phyloP scores from a whole-genome alignment of 2,797 vertebrate genomes.

The Echeneis naucrates region DNA sequence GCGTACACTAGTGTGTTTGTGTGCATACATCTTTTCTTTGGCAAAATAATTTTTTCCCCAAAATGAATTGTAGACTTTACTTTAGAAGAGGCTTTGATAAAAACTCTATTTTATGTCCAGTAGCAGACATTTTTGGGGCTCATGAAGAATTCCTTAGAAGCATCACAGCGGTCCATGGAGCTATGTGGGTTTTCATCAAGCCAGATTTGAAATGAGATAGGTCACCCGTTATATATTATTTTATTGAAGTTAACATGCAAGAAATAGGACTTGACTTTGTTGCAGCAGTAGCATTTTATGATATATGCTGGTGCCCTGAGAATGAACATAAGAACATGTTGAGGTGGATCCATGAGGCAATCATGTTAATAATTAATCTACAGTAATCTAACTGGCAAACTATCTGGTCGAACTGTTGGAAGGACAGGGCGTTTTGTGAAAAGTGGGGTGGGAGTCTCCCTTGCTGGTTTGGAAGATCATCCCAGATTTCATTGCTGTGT shows the following conservation, averaged over 20 bases:
- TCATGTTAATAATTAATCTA: constrained; percentile 45
- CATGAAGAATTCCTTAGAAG: constrained; percentile 41
- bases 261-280: constrained; percentile 16
- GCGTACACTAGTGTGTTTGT: too few relatives aligned
- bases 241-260: constrained; percentile 34
- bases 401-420: constrained; percentile 49
- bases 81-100: constrained; percentile 63
- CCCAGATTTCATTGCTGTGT: constrained; percentile 58
- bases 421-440: constrained; percentile 36
- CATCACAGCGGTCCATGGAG: constrained; percentile 39
- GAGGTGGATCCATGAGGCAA: not conserved
- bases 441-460: constrained; percentile 39
- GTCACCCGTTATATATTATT: constrained; percentile 47
- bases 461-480: constrained; percentile 69
- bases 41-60: constrained; percentile 20
- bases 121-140: constrained; percentile 61
- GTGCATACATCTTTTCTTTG: constrained; percentile 22
- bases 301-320: not conserved
- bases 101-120: constrained; percentile 55
- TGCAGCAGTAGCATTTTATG: constrained; percentile 15
- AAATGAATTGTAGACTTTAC: constrained; percentile 67
- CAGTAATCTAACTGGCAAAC: constrained; percentile 35
- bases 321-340: constrained; percentile 9
- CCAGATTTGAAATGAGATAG: constrained; percentile 45
- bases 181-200: constrained; percentile 45